Conservation (phyloP, 2,113 vertebrate genomes). For the Apodemus speciosus region DNA sequence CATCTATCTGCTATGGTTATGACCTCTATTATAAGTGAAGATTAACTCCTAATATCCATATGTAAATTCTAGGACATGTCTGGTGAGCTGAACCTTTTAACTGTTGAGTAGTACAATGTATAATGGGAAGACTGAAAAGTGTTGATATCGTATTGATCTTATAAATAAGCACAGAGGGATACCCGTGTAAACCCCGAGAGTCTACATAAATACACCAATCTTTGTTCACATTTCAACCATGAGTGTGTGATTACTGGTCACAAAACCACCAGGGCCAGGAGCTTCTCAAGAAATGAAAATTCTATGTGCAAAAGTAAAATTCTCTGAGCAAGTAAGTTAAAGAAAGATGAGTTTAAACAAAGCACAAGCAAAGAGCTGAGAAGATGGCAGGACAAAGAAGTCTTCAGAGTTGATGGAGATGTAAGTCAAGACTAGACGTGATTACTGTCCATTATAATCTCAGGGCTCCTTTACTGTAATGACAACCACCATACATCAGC, state of each 20-base stretch:
- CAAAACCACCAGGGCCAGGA: background rate
- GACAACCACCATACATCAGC: background rate
- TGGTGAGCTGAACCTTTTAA: background rate
- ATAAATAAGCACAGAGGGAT: background rate
- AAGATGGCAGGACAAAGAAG: background rate
- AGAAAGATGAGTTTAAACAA: background rate
- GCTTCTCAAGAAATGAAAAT: background rate
- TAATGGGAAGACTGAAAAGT: background rate
- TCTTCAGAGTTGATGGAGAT: background rate
- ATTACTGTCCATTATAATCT: background rate
- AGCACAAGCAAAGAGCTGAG: background rate
- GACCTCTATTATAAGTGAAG: background rate
- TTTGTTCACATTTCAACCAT: background rate
- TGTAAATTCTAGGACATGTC: background rate
- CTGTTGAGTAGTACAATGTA: background rate
- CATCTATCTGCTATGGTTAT: background rate
- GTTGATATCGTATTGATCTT: background rate
- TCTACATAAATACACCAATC: background rate
- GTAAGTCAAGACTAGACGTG: background rate
- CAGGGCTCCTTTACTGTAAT: background rate
- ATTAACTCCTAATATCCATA: background rate
- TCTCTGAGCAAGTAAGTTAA: constrained; percentile 3
- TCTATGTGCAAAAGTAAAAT: background rate
- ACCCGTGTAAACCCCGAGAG: background rate
- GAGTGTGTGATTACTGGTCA: background rate